Conservation (phyloP, 2,888 invertebrate genomes). For the Alcis repandata region DNA sequence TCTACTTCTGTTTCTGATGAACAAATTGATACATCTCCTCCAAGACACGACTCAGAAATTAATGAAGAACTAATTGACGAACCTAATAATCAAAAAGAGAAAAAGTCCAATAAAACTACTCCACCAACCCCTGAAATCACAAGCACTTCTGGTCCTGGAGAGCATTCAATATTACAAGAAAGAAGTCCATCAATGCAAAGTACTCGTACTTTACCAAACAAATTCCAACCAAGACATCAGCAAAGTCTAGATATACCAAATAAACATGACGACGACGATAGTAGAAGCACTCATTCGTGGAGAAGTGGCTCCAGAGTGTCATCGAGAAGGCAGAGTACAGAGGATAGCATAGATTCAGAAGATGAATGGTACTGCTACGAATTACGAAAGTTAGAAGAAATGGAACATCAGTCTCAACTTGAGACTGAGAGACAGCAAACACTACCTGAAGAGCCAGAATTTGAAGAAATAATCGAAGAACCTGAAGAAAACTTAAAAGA, state of each 20-base stretch:
- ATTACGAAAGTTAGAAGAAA: constrained; percentile 93
- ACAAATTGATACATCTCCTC: constrained; percentile 85
- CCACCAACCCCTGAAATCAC: constrained; percentile 76
- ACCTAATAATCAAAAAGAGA: constrained; percentile 64
- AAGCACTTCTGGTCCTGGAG: constrained; percentile 78
- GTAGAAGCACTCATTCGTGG: constrained; percentile 94
- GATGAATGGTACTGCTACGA: constrained; percentile 98
- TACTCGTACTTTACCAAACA: constrained; percentile 85
- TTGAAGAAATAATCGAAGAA: constrained; percentile 82
- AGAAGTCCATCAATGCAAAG: constrained; percentile 89
- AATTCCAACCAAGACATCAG: constrained; percentile 90
- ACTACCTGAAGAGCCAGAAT: constrained; percentile 87
- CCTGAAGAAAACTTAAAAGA: constrained; percentile 91
- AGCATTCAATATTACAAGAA: constrained; percentile 83
- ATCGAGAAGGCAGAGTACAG: constrained; percentile 95
- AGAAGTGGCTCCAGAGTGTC: constrained; percentile 94
- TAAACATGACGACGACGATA: constrained; percentile 93
- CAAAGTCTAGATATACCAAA: constrained; percentile 94
- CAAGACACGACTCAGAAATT: constrained; percentile 66
- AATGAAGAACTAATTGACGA: constrained; percentile 64
- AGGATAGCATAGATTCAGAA: constrained; percentile 97
- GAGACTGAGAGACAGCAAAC: constrained; percentile 89
- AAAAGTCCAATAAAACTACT: constrained; percentile 60
- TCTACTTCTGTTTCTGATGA: constrained; percentile 91
- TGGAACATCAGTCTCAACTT: constrained; percentile 91